A percentile compares a stretch with the other conserved stretches of the same genome.
These are phyloP conservation scores for Eptatretus burgeri DNA, from an alignment of 2,113 vertebrate species.

Conservation along the genomic window DNA sequence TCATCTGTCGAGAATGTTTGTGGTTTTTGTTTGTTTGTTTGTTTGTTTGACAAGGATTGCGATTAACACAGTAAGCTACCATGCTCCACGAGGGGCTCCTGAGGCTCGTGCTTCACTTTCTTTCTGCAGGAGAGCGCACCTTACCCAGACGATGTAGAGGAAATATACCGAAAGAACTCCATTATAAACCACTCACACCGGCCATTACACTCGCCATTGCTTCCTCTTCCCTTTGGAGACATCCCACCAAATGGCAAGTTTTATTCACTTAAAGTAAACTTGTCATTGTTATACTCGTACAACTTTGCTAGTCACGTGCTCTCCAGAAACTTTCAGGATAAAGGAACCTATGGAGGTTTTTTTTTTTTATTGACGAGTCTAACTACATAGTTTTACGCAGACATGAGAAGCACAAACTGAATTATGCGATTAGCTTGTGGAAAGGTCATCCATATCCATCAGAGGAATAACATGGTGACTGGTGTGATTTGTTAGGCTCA, in stretches of 20 bases:
- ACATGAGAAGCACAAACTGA: too few species aligned
- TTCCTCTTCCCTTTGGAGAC: conserved; percentile 59
- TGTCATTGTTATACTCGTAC: too few species aligned
- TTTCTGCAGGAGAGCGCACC: conserved; percentile 36
- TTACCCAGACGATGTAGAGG: conserved; percentile 50
- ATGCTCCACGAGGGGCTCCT: rapidly evolving
- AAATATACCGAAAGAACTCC: conserved; percentile 63
- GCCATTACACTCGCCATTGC: conserved; percentile 54
- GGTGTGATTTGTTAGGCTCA: too few species aligned
- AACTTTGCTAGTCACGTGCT: not conserved
- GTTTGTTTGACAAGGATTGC: too few species aligned
- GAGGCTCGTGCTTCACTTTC: not conserved
- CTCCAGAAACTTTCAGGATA: not conserved
- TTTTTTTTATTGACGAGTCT: too few species aligned
- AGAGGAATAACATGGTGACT: too few species aligned
- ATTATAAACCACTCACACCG: conserved; percentile 62
- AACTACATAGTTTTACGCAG: not conserved
- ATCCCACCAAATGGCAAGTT: conserved; percentile 31
- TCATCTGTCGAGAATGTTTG: too few species aligned
- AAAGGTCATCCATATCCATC: too few species aligned
- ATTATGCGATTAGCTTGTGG: too few species aligned
- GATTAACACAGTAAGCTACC: too few species aligned
- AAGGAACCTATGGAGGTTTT: not conserved
- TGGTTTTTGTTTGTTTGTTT: too few species aligned
- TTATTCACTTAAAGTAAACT: too few species aligned